A percentile compares a stretch with the other conserved stretches of the same genome.
phyloP scores from a whole-genome alignment of 2,888 invertebrate genomes.

The Fragum sueziense region DNA sequence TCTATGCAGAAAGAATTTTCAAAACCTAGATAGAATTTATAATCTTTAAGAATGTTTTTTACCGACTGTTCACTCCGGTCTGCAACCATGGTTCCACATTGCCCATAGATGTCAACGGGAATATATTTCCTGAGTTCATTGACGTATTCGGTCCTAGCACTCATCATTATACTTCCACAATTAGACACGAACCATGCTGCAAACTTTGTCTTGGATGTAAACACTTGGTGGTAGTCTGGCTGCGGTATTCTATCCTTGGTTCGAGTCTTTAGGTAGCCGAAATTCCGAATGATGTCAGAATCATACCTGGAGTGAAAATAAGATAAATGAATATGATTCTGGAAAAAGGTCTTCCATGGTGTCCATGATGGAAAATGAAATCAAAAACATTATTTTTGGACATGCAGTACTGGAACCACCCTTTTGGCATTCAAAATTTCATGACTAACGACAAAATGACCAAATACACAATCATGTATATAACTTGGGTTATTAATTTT shows the following conservation, averaged over 20 bases:
- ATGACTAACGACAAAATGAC: no score
- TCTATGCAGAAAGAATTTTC: constrained; percentile 20
- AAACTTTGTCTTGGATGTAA: not conserved
- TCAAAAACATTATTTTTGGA: no score
- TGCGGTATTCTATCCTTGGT: not conserved
- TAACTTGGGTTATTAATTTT: no score
- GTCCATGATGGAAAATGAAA: no score
- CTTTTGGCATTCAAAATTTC: no score
- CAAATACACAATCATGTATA: no score
- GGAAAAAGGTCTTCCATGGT: no score
- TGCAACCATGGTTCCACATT: not conserved
- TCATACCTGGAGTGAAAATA: not conserved
- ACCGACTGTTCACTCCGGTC: not conserved
- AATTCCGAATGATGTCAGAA: constrained; percentile 2
- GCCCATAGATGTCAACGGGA: constrained; percentile 11
- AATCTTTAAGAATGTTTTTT: not conserved
- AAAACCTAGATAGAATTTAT: constrained; percentile 19
- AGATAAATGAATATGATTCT: no score
- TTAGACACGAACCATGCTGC: constrained; percentile 9
- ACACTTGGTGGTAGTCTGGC: constrained; percentile 1
- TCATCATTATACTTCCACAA: constrained; percentile 9
- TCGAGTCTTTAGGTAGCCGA: constrained; percentile 12
- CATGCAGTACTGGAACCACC: no score
- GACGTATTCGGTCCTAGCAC: constrained; percentile 16
- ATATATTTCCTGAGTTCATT: constrained; percentile 15